Evolutionary conservation across 2,797 vertebrate genomes (phyloP), one percentile per base, ranked within the genome.

Genomic region (Ciconia nigra): DNA sequence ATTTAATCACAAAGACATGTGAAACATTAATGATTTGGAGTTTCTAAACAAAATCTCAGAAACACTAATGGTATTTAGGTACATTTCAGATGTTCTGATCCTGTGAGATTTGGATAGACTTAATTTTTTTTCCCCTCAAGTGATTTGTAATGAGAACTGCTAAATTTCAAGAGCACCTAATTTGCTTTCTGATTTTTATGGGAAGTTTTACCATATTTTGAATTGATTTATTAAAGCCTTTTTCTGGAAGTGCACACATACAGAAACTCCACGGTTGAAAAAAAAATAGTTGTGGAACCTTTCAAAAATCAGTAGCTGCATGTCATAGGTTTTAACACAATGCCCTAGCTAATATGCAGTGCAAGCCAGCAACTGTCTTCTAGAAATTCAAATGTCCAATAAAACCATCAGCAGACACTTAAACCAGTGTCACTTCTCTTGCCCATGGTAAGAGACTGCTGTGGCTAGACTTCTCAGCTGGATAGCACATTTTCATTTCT

Each of bases 1-100:
- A 94, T 96, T 93, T 93, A 97, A 94, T 96, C 86, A 91, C 90
- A 93, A 96, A 96, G 35, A 97, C 97, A 96, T 88, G 52, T 57
- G 83, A 96, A 89, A 67, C 57, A 81, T 93, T 92, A 96, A 83
- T 46, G 51, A 90, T 84, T 69, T 89, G 41, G 31, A 67, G 22
- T 87, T 83, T 79, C 76, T 91, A 70, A 87, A 87, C 37, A 83
- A 94, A 96, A 91, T 94, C 26, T 85, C 59, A 95, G 92, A 92
- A 93, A 93, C 11, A n/a, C n/a, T 33, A 81, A 21, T 16, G 22
- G 33, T 55, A n/a, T 62, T 87, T 87, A 52, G 47, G 54, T 92
- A 94, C 2, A 33, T 84, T 96, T 96, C 79, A 83, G 69, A 52
- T 46, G 42, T 88, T 94, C 73, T 77, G 55, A 91, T 86, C 39